Conservation (phyloP, 2,888 invertebrate species). For the Hyalella azteca region DNA sequence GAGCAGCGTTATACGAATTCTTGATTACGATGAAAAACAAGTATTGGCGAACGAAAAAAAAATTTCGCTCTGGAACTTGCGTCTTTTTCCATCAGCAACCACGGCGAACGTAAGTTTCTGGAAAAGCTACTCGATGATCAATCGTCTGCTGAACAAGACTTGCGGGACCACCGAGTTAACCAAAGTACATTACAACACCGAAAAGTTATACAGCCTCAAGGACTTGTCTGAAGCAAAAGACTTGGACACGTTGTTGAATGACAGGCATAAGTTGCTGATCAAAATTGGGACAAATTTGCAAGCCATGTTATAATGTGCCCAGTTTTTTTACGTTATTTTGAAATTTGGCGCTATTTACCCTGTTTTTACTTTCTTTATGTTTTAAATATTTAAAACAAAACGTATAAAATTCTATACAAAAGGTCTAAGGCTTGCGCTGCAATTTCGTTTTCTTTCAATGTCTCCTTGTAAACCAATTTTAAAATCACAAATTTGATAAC, state of each 20-base stretch:
- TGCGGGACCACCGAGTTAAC: not conserved
- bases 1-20: not conserved
- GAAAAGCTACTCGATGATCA: conserved; percentile 44
- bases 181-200: too few relatives aligned
- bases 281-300: too few relatives aligned
- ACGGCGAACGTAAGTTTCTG: conserved; percentile 51
- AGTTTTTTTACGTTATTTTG: too few relatives aligned
- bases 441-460: too few relatives aligned
- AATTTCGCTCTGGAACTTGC: conserved; percentile 45
- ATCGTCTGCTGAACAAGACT: conserved; percentile 31
- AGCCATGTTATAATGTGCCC: too few relatives aligned
- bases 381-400: too few relatives aligned
- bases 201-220: conserved; percentile 43
- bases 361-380: too few relatives aligned
- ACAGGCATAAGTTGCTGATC: conserved; percentile 41
- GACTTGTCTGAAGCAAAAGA: conserved; percentile 46
- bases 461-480: too few relatives aligned
- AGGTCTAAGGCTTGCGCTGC: too few relatives aligned
- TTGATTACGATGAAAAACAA: not conserved
- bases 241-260: conserved; percentile 42
- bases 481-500: too few relatives aligned
- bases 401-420: too few relatives aligned
- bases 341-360: too few relatives aligned
- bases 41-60: not conserved
- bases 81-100: conserved; percentile 37